These are phyloP conservation scores for Varecia variegata DNA, from an alignment of 2,797 vertebrate species.

Conservation along the genomic window DNA sequence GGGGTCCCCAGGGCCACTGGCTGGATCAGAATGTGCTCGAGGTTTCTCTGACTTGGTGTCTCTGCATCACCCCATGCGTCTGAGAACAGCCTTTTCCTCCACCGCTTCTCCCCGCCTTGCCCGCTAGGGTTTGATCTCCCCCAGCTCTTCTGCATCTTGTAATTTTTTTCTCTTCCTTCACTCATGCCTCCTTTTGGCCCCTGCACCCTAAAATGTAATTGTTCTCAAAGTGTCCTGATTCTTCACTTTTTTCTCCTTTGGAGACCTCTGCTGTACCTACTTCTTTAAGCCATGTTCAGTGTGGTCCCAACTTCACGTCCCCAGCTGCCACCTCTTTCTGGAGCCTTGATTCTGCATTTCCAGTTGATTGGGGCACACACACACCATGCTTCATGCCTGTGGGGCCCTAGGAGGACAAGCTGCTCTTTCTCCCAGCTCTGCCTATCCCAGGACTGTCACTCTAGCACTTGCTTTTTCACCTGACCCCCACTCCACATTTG, in stretches of 20 bases:
- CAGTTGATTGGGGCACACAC: too few species aligned
- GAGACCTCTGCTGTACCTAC: neutral
- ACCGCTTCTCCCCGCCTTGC: neutral
- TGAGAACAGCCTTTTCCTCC: neutral
- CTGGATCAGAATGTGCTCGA: neutral
- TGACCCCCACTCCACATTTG: neutral
- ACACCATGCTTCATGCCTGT: accelerated
- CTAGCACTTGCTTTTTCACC: too few species aligned
- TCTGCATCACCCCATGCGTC: neutral
- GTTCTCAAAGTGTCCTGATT: neutral
- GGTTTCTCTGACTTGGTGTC: neutral
- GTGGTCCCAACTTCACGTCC: neutral
- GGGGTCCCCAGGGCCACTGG: neutral
- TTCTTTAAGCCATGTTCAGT: neutral
- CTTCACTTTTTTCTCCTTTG: neutral
- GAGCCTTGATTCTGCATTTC: neutral
- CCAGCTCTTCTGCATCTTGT: neutral
- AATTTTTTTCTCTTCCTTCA: neutral
- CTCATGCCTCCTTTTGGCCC: neutral
- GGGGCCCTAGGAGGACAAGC: neutral
- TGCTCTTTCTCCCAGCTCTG: neutral
- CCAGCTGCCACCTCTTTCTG: neutral
- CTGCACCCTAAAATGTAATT: neutral
- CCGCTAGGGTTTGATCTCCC: neutral
- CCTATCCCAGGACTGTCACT: neutral